phyloP scores from a whole-genome alignment of 2,888 invertebrate genomes.

The Erpobdella octoculata region DNA sequence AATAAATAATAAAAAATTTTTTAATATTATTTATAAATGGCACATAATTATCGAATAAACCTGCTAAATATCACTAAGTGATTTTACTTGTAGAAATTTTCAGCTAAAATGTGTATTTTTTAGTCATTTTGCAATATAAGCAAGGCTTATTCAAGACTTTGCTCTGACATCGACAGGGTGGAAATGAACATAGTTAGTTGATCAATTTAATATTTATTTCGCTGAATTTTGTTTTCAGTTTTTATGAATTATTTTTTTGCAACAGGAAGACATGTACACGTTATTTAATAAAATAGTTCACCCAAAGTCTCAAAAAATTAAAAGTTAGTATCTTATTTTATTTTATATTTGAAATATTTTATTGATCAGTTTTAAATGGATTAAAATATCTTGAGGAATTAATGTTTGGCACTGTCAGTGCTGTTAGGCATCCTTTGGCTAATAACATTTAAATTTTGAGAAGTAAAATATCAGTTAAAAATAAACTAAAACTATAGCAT shows the following conservation, averaged over 20 bases:
- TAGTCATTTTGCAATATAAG: slow-evolving; percentile 47
- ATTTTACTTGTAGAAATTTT: too few species aligned
- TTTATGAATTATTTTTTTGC: background rate
- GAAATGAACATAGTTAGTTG: slow-evolving; percentile 43
- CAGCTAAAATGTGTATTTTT: background rate
- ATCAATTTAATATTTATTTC: background rate
- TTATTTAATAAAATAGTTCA: slow-evolving; percentile 19
- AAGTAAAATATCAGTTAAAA: too few species aligned
- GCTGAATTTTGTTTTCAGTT: background rate
- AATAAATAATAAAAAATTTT: background rate
- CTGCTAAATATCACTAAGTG: too few species aligned
- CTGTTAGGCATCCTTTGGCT: too few species aligned
- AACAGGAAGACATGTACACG: slow-evolving; percentile 25
- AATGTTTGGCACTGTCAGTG: background rate
- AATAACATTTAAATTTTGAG: too few species aligned
- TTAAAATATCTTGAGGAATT: background rate
- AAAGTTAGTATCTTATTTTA: background rate
- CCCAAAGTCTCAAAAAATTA: slow-evolving; percentile 17
- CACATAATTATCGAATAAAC: too few species aligned
- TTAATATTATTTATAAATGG: background rate
- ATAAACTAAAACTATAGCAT: too few species aligned
- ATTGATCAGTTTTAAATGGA: background rate
- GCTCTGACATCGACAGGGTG: slow-evolving; percentile 39
- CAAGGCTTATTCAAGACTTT: slow-evolving; percentile 44
- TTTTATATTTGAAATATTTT: background rate